Conservation (phyloP, 2,113 vertebrate genomes). For the Engystomops pustulosus region DNA sequence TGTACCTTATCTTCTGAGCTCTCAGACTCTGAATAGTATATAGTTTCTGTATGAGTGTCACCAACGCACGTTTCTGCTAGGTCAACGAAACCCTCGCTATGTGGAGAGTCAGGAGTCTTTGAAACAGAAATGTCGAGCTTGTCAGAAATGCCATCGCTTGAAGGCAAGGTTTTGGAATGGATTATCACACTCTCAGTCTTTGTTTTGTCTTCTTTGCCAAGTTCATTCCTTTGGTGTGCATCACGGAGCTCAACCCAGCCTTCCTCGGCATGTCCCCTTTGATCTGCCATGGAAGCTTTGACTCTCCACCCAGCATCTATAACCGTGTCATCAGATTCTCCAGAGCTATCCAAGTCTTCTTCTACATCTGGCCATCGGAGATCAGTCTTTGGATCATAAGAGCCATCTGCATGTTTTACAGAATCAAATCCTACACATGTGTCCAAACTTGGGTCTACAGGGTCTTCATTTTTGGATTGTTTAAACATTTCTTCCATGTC, state of each 20-base stretch:
- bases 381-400: constrained; percentile 46
- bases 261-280: constrained; percentile 11
- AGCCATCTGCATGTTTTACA: constrained; percentile 15
- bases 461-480: neutral
- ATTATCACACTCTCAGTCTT: neutral
- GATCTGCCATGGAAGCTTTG: neutral
- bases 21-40: constrained; percentile 67
- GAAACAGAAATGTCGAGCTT: neutral
- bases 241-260: constrained; percentile 46
- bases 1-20: constrained; percentile 78
- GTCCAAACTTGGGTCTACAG: neutral
- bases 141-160: neutral
- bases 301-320: constrained; percentile 73
- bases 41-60: constrained; percentile 64
- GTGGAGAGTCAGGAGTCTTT: constrained; percentile 62
- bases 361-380: constrained; percentile 63
- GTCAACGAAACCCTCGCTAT: constrained; percentile 77
- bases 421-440: constrained; percentile 11
- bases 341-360: constrained; percentile 83
- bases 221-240: neutral
- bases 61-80: constrained; percentile 73
- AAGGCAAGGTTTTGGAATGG: neutral
- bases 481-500: neutral
- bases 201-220: neutral
- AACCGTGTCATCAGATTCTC: constrained; percentile 88